Evolutionary conservation across 2,113 vertebrate species (phyloP), one percentile per base, ranked within the genome.

Genomic region (Melierax canorus): DNA sequence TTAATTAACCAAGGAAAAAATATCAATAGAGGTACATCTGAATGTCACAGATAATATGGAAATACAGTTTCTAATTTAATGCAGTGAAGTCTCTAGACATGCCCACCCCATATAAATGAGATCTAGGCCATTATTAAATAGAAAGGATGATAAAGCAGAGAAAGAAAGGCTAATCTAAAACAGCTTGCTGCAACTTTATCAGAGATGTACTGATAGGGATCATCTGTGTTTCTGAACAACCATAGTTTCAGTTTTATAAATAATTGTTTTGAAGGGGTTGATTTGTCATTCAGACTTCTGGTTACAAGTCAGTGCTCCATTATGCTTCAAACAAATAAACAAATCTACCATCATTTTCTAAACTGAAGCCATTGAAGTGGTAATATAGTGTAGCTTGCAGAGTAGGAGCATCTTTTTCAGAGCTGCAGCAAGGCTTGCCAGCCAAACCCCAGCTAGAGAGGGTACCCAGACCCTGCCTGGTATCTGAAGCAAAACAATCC

Each of bases 1-100:
- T 96, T 98, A 97, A 97, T 97, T 98, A 97, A 97, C 94, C 83
- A 96, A 83, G 89, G 94, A 94, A 91, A 89, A 97, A 97, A 95
- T 96, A 97, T 95, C 96, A 93, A 95, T 97, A 97, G 89, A 90
- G 73, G 93, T 96, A 79, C 89, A 95, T 90, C 77, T 96, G 94
- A 97, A 97, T 97, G 96, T 97, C 95, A 96, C 86, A 92, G 94
- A 96, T 97, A 96, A 96, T 96, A 95, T 80, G 92, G 92, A 97
- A 97, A 97, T 96, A 93, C 89, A 68, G 55, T 88, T 95, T 95
- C 96, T 96, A 93, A 95, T 97, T 96, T 97, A 97, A 97, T 96
- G 71, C 89, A 81, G 79, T 56, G 81, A 87, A 82, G 74, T 96
- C 94, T 97, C 94, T 71, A 93, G 92, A 76, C 74, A 83, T 96